A percentile compares a stretch with the other conserved stretches of the same genome.
Conservation (phyloP, 2,797 vertebrate species). For the Pangasius macronema region DNA sequence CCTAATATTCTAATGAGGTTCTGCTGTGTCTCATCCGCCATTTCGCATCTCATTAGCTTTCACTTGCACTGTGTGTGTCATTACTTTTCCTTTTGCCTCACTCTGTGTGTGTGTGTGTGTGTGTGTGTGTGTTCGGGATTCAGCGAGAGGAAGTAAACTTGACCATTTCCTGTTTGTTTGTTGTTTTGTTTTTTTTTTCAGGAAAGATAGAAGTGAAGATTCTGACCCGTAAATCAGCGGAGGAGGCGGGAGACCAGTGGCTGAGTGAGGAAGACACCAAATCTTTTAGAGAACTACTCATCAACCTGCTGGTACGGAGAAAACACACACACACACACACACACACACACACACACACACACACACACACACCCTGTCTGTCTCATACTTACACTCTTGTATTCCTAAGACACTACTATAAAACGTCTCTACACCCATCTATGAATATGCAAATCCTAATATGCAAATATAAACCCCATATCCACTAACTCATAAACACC, state of each 20-base stretch:
- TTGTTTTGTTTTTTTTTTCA: conserved; percentile 50
- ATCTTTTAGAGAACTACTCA: conserved; percentile 91
- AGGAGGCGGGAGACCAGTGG: conserved; percentile 85
- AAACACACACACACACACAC: background rate
- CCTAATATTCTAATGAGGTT: background rate
- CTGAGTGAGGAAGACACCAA: conserved; percentile 91
- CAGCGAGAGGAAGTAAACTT: background rate
- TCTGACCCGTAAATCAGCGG: conserved; percentile 78
- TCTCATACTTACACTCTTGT: background rate
- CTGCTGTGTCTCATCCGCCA: background rate
- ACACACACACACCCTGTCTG: background rate
- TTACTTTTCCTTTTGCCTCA: background rate
- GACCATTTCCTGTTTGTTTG: background rate
- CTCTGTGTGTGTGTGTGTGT: background rate
- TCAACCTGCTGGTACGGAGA: conserved; percentile 85
- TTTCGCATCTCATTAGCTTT: background rate
- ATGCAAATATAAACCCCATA: background rate
- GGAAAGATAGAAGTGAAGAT: conserved; percentile 97
- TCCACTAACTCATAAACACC: background rate
- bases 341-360: background rate
- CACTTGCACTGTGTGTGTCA: background rate
- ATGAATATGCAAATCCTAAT: background rate
- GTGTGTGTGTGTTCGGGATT: background rate
- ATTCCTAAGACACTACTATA: background rate
- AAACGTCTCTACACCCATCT: background rate